Base-by-base conservation (phyloP, 1,140 invertebrate genomes). In the Drosophila bipectinata region DNA sequence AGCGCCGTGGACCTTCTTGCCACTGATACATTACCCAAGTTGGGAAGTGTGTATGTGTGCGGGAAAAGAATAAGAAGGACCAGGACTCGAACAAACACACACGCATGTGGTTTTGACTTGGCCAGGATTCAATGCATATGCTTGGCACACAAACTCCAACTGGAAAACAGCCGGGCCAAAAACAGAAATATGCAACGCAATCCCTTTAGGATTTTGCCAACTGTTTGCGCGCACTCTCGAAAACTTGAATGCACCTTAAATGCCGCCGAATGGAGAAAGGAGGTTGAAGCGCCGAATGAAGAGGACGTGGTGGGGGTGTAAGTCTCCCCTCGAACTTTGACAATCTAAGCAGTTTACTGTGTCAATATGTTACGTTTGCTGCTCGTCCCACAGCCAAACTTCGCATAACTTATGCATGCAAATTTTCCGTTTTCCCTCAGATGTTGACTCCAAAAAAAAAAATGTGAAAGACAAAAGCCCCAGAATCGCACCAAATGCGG, bases 331-430 rank as follows among this genome's bases (percentile, higher is more conserved):
- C 82, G 82, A 85, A 85, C 82, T 87, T 80, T 85, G 82, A 82
- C 82, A 87, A 85, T 82, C 82, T 85, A 85, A 87, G 82, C 82
- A 85, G 82, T 85, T 85, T 85, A 85, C 82, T 85, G 74, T 85
- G 82, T 85, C 82, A 85, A 85, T 85, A 85, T 85, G 82, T 87
- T 85, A 80, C 82, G 69, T 62, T 82, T 48, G 56, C 79, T 66
- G 59, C 81, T 73, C 80, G 74, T 79, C 71, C 53, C 71, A 74
- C 56, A 41, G 54, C 66, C 71, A 48, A 71, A 72, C 74, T 76
- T 41, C 55, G 63, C 84, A 87, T 87, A 87, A 88, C 83, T 88
- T 88, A 88, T 88, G 72, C 72, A 88, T 88, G 83, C 83, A 88
- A 88, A 88, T 88, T 83, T 83, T 41, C 57, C 28, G 12, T n/a